Base-by-base conservation (phyloP, 1,140 invertebrate genomes). In the Trichoplusia ni region DNA sequence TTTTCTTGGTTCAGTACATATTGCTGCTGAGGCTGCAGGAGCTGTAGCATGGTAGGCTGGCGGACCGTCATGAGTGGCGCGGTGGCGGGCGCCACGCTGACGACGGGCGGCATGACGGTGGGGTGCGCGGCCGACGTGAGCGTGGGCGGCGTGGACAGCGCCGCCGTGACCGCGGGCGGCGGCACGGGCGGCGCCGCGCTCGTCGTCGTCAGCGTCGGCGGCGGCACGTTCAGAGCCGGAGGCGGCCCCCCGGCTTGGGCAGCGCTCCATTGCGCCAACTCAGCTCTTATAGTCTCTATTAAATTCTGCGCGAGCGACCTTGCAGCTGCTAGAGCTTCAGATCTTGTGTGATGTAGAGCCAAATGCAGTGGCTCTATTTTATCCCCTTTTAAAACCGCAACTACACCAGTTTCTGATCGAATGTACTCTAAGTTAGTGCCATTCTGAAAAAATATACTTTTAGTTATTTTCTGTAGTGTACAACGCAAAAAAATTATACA, bases 311-410 rank as follows among this genome's bases (percentile, higher is more conserved):
- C 94, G 59, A 96, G 81, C 53, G 95, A 93, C 84, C 95, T 93
- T 16, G 95, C 95, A 69, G 94, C 93, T 67, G 95, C 93, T 14
- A 96, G 84, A n/a, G 93, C 93, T 64, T 95, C 92, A 14, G 92
- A 89, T 75, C 93, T 93, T 8, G 93, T 91, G 91, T 96, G 95
- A 92, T 95, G 94, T 68, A 96, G 91, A 74, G 93, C 94, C 61
- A 97, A 91, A 87, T 96, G 95, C 77, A 97, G 91, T n/a, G 95
- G 95, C 80, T 97, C 95, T 65, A 94, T 92, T 69, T 95, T 94
- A 85, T 97, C 95, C 40, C 94, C 95, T 77, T 95, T 91, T 44
- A 96, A 88, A 1, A 94, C 94, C 11, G 96, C 94, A 67, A 93
- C 93, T 3, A 94, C 94, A 60, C 95, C 95, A 16, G 95, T 96